Evolutionary conservation across 2,797 vertebrate species (phyloP).

Genomic region (Hipposideros larvatus): DNA sequence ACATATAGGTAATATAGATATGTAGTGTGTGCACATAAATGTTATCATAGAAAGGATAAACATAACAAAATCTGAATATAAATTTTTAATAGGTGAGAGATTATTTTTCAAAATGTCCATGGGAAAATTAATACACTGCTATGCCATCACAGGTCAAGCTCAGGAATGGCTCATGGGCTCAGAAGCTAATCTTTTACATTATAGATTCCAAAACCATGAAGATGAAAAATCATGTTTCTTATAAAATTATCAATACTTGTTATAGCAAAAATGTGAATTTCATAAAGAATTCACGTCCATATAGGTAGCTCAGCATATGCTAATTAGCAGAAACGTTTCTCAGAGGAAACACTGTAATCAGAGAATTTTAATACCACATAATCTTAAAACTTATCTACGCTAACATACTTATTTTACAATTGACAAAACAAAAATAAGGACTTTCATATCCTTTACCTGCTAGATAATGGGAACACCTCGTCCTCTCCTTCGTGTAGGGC

Average conservation of each 20-base stretch:
- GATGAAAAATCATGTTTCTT: not conserved
- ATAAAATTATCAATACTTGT: constrained; percentile 5
- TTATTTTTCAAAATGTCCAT: not conserved
- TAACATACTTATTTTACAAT: not conserved
- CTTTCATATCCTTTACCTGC: not conserved
- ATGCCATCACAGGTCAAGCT: not conserved
- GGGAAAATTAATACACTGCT: constrained; percentile 14
- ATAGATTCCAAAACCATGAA: not conserved
- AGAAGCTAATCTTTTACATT: not conserved
- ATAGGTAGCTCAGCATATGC: not conserved
- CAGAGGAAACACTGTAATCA: constrained; percentile 7
- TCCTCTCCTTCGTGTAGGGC: not conserved
- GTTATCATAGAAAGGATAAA: not conserved
- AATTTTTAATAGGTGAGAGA: not conserved
- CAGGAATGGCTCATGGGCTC: not conserved
- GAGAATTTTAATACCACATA: not conserved
- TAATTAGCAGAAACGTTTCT: not conserved
- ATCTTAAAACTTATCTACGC: not conserved
- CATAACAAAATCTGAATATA: not conserved
- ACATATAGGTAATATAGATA: no score
- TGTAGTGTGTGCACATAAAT: no score
- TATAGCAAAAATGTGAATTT: not conserved
- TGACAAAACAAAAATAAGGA: not conserved
- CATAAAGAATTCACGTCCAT: not conserved
- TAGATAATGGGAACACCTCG: not conserved